Evolutionary conservation across 2,888 invertebrate species (phyloP).

Genomic region (Holacanthella duospinosa): DNA sequence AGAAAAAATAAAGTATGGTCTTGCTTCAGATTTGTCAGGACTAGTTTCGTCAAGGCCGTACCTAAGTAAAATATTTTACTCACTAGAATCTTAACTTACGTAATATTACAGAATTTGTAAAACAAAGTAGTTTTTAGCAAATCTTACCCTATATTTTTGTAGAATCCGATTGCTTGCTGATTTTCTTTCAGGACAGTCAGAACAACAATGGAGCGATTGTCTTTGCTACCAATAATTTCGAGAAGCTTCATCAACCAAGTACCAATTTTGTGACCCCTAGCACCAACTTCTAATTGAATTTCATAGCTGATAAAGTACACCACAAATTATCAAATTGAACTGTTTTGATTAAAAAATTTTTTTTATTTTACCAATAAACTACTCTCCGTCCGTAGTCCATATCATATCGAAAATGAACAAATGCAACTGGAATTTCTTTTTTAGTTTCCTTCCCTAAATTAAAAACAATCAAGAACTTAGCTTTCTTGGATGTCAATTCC

Average conservation of each 20-base stretch:
- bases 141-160: not conserved
- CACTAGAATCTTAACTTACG: too few species aligned
- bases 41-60: not conserved
- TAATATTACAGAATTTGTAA: not conserved
- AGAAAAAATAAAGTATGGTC: not conserved
- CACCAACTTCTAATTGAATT: not conserved
- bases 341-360: not conserved
- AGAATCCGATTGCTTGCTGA: not conserved
- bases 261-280: not conserved
- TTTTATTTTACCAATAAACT: slow-evolving; percentile 57
- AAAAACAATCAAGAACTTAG: slow-evolving; percentile 61
- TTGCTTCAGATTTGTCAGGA: not conserved
- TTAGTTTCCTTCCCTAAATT: slow-evolving; percentile 29
- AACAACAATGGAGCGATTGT: not conserved
- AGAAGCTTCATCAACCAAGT: not conserved
- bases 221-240: not conserved
- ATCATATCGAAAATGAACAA: slow-evolving; percentile 74
- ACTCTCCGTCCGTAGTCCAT: slow-evolving; percentile 66
- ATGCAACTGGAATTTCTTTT: slow-evolving; percentile 52
- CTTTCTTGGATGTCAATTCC: slow-evolving; percentile 61
- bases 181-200: not conserved
- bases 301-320: not conserved
- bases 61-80: not conserved
- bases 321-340: not conserved
- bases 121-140: not conserved